Evolutionary conservation across 2,888 invertebrate genomes (phyloP), one percentile per base, ranked within the genome.

Genomic region (Azorinus chamasolen): DNA sequence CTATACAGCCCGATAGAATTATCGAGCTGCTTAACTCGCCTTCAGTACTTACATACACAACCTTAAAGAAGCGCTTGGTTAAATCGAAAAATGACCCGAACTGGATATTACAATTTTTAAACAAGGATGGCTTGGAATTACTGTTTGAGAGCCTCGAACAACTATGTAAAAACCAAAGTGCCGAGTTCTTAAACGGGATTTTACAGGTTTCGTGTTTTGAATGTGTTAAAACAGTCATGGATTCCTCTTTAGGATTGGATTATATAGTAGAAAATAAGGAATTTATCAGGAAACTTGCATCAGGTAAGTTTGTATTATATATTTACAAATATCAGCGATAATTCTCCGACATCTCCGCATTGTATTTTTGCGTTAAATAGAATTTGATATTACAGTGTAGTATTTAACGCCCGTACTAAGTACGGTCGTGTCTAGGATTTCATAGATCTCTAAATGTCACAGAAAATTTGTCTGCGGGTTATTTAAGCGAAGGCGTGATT

Each of bases 251-350:
- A 93, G 97, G 97, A 89, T 95, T 98, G 94, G 98, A 98, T 95
- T 97, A 97, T 94, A 98, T 98, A 93, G 97, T 98, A 89, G 98
- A 98, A 94, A 97, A 97, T 94, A 96, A 96, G 87, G 98, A 98
- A 94, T 97, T 98, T 94, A 96, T 97, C 89, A 95, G 95, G 89
- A 98, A 98, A 94, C 95, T 98, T 91, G 97, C 97, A 65, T 96
- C 97, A 91, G 95, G 95, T 95, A 82, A 79, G 89, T 61, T 37
- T 51, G 16, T 37, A 20, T 39, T 62, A 25, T 54, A 32, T 1
- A 6, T 27, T 24, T 22, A 2, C n/a, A 4, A 4, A 46, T 20
- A 46, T 20, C 20, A 16, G 24, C 4, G 3, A 6, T 51, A 51
- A 32, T 32, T 4, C 32, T 32, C 10, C 10, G 5, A 32, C 4